Base-by-base conservation (phyloP, 2,113 vertebrate species). In the Tyto alba region DNA sequence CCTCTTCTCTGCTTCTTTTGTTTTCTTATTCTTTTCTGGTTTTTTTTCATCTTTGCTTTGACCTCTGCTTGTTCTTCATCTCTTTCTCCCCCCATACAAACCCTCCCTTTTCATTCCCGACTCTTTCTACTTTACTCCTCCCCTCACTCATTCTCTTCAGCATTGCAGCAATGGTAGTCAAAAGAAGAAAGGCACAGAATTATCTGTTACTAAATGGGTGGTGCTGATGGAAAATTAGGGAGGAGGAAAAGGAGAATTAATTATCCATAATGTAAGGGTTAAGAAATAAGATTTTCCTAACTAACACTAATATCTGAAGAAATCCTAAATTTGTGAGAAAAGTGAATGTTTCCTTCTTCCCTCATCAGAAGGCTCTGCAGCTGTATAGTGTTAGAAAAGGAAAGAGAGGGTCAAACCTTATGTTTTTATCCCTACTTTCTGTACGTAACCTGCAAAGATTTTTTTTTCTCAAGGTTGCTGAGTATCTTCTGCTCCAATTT, bases 21-120 rank as follows among this genome's bases (percentile, higher is more conserved):
- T 34, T 77, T 88, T 91, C 48, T 68, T 69, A 26, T 30, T 81
- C 32, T 85, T 87, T 73, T 77, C 19, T 75, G 87, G 11, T n/a
- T 92, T 94, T 88, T 64, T 69, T 71, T 80, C 71, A 85, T 90
- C 68, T 80, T 53, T 89, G 47, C 88, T 96, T 92, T 97, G 97
- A 96, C 95, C 95, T 97, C 96, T 95, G 93, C 64, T 94, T 96
- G 95, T 95, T 97, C 96, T 97, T 97, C 95, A 86, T 93, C 79
- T 89, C 48, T 90, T 93, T 90, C 85, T 93, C 71, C 89, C 83
- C 75, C 17, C 57, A 83, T 88, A 43, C 83, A 76, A 93, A 66
- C 55, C 93, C 97, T 96, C 91, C 93, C 95, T 90, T 95, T 97
- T 95, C 80, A 94, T 91, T 96, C 80, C 67, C 5, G 17, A 87